phyloP scores from a whole-genome alignment of 2,113 vertebrate genomes.

The Saccopteryx bilineata region DNA sequence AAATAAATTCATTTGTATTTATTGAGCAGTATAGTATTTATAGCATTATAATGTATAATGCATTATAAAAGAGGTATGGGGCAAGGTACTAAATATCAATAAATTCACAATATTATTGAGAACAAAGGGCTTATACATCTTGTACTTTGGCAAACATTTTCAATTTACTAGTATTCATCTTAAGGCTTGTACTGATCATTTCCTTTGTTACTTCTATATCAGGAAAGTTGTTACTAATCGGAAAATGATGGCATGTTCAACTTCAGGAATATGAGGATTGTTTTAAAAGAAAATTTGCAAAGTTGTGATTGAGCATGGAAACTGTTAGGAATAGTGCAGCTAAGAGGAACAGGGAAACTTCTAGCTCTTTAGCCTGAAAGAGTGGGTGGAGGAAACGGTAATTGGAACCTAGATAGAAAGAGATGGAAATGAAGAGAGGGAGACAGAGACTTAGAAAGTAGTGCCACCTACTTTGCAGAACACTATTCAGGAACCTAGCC shows the following conservation, averaged over 20 bases:
- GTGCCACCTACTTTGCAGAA: background rate
- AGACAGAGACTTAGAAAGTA: background rate
- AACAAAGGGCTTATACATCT: background rate
- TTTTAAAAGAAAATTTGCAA: constrained; percentile 23
- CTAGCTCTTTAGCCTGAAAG: background rate
- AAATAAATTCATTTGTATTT: background rate
- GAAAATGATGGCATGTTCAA: background rate
- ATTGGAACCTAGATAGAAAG: background rate
- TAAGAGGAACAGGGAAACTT: background rate
- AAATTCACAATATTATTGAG: constrained; percentile 11
- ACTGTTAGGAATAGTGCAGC: background rate
- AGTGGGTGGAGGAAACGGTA: background rate
- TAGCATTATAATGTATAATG: background rate
- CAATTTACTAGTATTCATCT: background rate
- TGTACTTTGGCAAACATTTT: background rate
- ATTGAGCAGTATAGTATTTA: background rate
- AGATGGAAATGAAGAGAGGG: background rate
- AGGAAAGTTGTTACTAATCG: background rate
- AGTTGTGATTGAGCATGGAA: background rate
- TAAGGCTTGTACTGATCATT: background rate
- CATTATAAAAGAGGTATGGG: background rate
- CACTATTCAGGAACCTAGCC: background rate
- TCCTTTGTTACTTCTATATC: background rate
- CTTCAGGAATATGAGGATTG: background rate
- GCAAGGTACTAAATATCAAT: background rate